phyloP scores from a whole-genome alignment of 2,888 invertebrate species.

The Cinara cedri region DNA sequence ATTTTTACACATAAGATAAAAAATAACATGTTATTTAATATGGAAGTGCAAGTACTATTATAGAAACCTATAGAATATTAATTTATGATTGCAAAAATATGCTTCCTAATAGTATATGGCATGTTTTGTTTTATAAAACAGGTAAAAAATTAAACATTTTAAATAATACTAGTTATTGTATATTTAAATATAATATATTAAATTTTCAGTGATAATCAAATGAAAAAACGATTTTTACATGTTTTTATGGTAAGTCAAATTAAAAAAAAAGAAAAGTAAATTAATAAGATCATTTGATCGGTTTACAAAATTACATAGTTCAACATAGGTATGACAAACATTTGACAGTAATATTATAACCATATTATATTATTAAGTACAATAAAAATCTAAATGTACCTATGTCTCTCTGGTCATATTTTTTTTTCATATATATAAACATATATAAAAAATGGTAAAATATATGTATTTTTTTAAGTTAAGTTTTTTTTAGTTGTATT shows the following conservation, averaged over 20 bases:
- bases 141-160: background rate
- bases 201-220: too few species aligned
- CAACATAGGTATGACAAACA: slow-evolving; percentile 20
- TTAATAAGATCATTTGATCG: background rate
- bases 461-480: background rate
- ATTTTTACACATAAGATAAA: too few species aligned
- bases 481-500: slow-evolving; percentile 2
- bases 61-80: too few species aligned
- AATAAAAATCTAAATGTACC: slow-evolving; percentile 23
- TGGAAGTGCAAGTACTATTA: too few species aligned
- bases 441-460: slow-evolving; percentile 32
- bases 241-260: background rate
- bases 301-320: slow-evolving; percentile 12
- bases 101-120: background rate
- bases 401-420: slow-evolving; percentile 25
- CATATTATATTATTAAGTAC: slow-evolving; percentile 42
- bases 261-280: background rate
- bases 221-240: too few species aligned
- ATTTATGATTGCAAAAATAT: background rate
- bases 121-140: too few species aligned
- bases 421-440: background rate
- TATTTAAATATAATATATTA: background rate
- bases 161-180: background rate
- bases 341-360: slow-evolving; percentile 31
- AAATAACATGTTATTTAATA: too few species aligned